phyloP scores from a whole-genome alignment of 2,888 invertebrate species.

The Pogonocherus hispidulus region DNA sequence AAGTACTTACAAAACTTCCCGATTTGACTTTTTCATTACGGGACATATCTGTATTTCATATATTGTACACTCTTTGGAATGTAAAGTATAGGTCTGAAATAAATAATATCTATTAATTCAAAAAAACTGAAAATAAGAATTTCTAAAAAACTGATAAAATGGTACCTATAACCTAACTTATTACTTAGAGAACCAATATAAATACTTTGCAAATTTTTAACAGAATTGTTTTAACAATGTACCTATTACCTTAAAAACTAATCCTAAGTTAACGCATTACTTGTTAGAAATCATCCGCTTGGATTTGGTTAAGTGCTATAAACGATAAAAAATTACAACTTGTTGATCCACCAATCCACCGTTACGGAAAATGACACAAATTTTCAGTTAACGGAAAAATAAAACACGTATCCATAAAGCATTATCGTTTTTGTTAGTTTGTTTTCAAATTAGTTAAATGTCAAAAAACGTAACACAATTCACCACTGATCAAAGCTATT shows the following conservation, averaged over 20 bases:
- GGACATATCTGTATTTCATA: slow-evolving; percentile 67
- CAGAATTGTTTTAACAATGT: neutral
- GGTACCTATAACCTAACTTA: neutral
- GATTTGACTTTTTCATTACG: slow-evolving; percentile 77
- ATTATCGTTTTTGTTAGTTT: too few species aligned
- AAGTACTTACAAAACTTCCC: slow-evolving; percentile 75
- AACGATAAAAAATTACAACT: slow-evolving; percentile 31
- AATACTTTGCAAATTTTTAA: neutral
- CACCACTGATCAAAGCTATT: too few species aligned
- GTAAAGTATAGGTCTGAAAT: slow-evolving; percentile 26
- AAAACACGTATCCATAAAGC: too few species aligned
- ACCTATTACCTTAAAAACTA: slow-evolving; percentile 17
- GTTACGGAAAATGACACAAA: too few species aligned
- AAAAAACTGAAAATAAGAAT: slow-evolving; percentile 1
- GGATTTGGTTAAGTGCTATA: too few species aligned
- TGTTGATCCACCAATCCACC: slow-evolving; percentile 33
- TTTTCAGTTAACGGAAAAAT: too few species aligned
- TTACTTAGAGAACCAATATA: neutral
- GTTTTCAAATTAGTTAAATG: too few species aligned
- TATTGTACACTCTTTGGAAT: slow-evolving; percentile 26
- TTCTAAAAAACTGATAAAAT: neutral
- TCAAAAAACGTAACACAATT: too few species aligned
- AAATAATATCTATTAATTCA: slow-evolving; percentile 7
- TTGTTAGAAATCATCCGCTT: neutral
- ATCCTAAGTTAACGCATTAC: neutral